Conservation (phyloP, 2,113 vertebrate species). For the Vicugna pacos region DNA sequence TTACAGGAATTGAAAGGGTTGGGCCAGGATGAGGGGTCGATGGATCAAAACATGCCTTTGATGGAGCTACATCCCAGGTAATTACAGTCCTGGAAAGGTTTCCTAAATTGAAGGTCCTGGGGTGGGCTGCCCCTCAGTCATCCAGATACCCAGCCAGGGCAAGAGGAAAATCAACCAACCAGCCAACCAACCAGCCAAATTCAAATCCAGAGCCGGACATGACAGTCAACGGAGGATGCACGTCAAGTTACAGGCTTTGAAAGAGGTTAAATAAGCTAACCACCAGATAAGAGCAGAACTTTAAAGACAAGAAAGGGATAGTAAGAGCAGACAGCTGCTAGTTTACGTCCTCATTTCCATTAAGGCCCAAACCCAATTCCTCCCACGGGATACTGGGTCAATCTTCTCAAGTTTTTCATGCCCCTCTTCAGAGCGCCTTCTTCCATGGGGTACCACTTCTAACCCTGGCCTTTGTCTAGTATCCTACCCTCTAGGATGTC, state of each 20-base stretch:
- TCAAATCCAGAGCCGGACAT: background rate
- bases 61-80: constrained; percentile 55
- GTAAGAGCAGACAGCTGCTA: background rate
- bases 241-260: background rate
- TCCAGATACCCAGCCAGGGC: background rate
- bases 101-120: background rate
- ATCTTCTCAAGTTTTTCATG: background rate
- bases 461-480: background rate
- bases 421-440: background rate
- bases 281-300: background rate
- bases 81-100: constrained; percentile 62
- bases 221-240: background rate
- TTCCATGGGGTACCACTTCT: background rate
- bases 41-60: constrained; percentile 69
- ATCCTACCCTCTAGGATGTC: background rate
- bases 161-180: background rate
- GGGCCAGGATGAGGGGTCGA: constrained; percentile 65
- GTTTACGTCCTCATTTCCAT: background rate
- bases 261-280: background rate
- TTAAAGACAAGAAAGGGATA: background rate
- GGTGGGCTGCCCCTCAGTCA: background rate
- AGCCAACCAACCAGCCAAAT: background rate
- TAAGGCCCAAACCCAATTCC: background rate
- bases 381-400: background rate
- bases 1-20: constrained; percentile 76